Evolutionary conservation across 2,888 invertebrate genomes (phyloP), one percentile per base, ranked within the genome.

Genomic region (Gisinianus flammeolus): DNA sequence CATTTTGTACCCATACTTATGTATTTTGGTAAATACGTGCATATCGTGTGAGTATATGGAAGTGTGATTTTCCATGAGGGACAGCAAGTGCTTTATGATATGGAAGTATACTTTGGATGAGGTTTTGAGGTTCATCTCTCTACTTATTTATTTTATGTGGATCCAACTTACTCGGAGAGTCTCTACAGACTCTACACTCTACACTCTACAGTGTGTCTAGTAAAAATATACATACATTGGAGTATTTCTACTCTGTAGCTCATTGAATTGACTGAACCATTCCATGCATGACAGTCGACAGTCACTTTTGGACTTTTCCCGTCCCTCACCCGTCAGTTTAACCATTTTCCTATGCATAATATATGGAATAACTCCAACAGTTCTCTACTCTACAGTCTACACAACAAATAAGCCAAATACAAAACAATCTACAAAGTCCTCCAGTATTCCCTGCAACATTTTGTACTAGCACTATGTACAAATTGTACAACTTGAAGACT

Each of bases 251-350:
- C n/a, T 56, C 71, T 72, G 31, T 79, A 79, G 75, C 82, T 81
- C 83, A n/a, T n/a, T n/a, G n/a, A n/a, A 83, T 83, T 83, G 83
- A 83, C 79, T 81, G 76, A 74, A 79, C 79, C 79, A 81, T 78
- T 70, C 83, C 80, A 83, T 82, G 82, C 83, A 82, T 82, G 81
- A 83, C 82, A 83, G 35, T 35, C 35, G 12, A 12, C 12, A 82
- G 80, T 81, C 81, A 80, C 80, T 82, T 83, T 81, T 72, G 79
- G 77, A 73, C 79, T 82, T 83, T 83, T 83, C 83, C 83, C 80
- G 83, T 82, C 80, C 73, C 77, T 81, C 78, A 79, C 69, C 77
- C 66, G 74, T 74, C 74, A 74, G 74, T 16, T 64, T 26, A 44
- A 3, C n/a, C 24, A 33, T 52, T 26, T 56, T 73, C 73, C 62